Base-by-base conservation (phyloP, 2,113 vertebrate genomes). In the Cranoglanis bouderius region DNA sequence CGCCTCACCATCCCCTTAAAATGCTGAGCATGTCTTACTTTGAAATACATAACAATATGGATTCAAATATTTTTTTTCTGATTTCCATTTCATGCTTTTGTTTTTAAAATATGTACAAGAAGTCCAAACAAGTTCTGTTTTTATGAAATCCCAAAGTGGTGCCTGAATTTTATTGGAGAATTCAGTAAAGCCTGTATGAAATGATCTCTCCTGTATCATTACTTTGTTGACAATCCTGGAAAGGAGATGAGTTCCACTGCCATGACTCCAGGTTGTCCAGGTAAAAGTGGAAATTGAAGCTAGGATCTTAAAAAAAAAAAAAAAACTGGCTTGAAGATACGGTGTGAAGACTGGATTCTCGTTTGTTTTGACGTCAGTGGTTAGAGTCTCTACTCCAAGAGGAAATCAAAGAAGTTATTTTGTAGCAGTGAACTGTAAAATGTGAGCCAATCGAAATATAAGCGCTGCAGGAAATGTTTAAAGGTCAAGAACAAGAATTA, bases 391-490 rank as follows among this genome's bases (percentile, higher is more conserved):
- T 6, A 26, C 7, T 61, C 53, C 81, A 12, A 40, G 19, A 26
- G 53, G 81, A 40, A 82, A 59, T 59, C 53, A 82, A 38, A 40
- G 35, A 26, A 57, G 32, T 40, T 82, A 14, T 59, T 82, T 38
- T 26, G 81, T 26, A 63, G 19, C 57, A 6, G 61, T 57, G 32
- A 70, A 51, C 61, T 55, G 49, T 55, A 61, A 51, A 65, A 67
- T 49, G 61, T 35, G 29, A 46, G 32, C 77, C 77, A n/a, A 65
- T 70, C 24, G 16, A 80, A 53, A 43, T 32, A 3, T 26, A 38
- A 14, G 10, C 77, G 80, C 18, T 80, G 61, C 24, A 70, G 46
- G 86, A 65, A 87, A 81, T 21, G n/a, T 35, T 86, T 43, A 65
- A 53, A 67, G 55, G 53, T 82, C 78, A 55, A 72, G 61, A 72